Conservation (phyloP, 2,888 invertebrate species). For the Endotricha flammealis region DNA sequence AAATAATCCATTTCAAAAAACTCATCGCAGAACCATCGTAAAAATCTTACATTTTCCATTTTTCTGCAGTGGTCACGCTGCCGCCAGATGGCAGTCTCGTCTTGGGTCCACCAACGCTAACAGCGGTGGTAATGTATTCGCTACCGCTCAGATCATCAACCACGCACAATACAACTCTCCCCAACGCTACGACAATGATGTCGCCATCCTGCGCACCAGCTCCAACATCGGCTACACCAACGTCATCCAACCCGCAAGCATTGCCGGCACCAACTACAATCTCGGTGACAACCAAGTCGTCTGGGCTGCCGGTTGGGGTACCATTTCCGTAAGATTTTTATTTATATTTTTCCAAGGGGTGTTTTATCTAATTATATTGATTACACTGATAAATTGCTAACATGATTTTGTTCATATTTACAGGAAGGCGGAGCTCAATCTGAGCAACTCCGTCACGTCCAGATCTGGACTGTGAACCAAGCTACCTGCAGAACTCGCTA, state of each 20-base stretch:
- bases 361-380: background rate
- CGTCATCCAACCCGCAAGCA: conserved; percentile 21
- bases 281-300: conserved; percentile 31
- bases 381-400: background rate
- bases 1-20: background rate
- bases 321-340: conserved; percentile 24
- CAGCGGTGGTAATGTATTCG: conserved; percentile 24
- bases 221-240: conserved; percentile 16
- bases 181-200: conserved; percentile 26
- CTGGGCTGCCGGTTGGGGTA: conserved; percentile 38
- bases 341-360: background rate
- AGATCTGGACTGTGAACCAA: conserved; percentile 36
- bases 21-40: too few relatives aligned
- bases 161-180: conserved; percentile 33
- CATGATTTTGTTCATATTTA: background rate
- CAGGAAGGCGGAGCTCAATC: conserved; percentile 15
- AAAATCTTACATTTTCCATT: too few relatives aligned
- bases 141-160: conserved; percentile 9
- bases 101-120: conserved; percentile 26
- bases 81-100: conserved; percentile 30
- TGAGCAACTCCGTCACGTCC: conserved; percentile 35
- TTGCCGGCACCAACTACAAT: conserved; percentile 29
- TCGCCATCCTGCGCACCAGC: conserved; percentile 29
- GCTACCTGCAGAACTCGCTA: conserved; percentile 30
- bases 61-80: conserved; percentile 9